phyloP scores from a whole-genome alignment of 2,797 vertebrate species.

The Columba guinea region DNA sequence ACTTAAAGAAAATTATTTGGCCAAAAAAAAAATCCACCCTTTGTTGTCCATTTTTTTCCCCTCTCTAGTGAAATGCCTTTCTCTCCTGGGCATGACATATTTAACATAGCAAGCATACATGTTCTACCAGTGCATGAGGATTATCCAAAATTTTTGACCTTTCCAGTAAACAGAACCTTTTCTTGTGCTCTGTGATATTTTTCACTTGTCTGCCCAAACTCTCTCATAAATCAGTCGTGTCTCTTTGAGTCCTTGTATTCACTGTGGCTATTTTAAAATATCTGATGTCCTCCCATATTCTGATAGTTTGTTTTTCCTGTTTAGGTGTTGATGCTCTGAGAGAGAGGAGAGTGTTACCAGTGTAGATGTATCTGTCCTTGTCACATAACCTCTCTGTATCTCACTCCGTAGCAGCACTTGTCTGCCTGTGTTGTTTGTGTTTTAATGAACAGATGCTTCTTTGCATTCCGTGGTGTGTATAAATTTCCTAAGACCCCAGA shows the following conservation, averaged over 20 bases:
- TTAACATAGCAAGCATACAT: neutral
- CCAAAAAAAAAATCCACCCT: neutral
- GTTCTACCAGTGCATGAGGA: neutral
- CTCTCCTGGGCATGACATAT: neutral
- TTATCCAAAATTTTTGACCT: neutral
- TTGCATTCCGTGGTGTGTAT: neutral
- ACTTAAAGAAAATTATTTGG: neutral
- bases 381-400: neutral
- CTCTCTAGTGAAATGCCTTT: neutral
- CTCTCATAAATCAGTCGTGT: neutral
- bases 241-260: neutral
- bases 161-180: neutral
- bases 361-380: neutral
- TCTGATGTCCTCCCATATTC: neutral
- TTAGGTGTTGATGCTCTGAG: neutral
- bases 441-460: conserved; percentile 43
- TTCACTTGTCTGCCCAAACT: neutral
- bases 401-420: conserved; percentile 21
- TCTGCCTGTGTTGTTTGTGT: neutral
- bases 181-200: neutral
- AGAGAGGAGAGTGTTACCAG: neutral
- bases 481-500: conserved; percentile 33
- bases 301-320: neutral
- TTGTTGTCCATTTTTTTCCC: neutral
- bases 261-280: neutral